These are phyloP conservation scores for Stichopus horrens DNA, from an alignment of 53 echinoderm and acorn worm species.

Conservation along the genomic window DNA sequence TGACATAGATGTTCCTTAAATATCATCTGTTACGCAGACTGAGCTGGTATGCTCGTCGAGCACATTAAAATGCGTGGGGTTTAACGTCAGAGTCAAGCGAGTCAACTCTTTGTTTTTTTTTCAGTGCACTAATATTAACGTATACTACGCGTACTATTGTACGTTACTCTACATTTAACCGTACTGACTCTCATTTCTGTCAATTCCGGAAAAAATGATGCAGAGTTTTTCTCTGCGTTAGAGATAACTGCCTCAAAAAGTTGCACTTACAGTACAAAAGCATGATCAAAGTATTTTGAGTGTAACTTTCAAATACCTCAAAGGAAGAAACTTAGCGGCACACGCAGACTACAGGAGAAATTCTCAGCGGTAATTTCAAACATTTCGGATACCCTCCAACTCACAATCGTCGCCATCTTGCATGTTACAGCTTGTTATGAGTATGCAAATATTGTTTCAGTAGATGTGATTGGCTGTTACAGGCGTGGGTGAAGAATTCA, in stretches of 20 bases:
- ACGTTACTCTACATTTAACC: no score
- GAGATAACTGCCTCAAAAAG: not conserved
- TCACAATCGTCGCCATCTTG: conserved; percentile 9
- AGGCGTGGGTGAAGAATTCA: not conserved
- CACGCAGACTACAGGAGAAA: not conserved
- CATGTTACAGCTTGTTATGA: conserved; percentile 8
- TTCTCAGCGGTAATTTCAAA: not conserved
- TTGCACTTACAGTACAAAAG: not conserved
- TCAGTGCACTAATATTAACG: no score
- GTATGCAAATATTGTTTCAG: not conserved
- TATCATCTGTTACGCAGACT: no score
- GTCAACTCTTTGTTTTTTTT: no score
- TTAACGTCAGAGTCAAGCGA: no score
- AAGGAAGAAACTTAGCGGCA: not conserved
- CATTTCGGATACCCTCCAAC: not conserved
- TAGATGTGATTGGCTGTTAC: not conserved
- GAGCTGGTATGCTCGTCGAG: no score
- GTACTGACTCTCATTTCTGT: not conserved
- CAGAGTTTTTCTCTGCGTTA: not conserved
- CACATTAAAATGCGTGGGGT: no score
- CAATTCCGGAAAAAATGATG: not conserved
- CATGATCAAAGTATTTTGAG: not conserved
- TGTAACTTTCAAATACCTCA: not conserved
- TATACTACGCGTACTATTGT: no score
- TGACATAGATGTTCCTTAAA: no score